Conservation (phyloP, 1,140 invertebrate genomes). For the Proctacanthus coquilletti region DNA sequence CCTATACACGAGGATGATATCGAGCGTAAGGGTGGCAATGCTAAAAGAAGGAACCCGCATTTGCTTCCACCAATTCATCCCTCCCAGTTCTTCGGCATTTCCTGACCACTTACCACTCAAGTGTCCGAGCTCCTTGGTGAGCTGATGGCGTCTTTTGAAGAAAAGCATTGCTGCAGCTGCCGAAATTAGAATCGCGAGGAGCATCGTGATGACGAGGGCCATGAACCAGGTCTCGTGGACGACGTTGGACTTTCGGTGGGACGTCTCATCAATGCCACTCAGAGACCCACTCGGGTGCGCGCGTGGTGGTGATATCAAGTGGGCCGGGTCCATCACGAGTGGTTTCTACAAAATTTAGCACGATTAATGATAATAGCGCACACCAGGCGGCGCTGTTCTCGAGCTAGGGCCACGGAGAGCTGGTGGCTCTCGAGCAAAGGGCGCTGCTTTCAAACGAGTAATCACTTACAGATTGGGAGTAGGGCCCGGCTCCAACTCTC, state of each 20-base stretch:
- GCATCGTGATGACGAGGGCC: constrained; percentile 42
- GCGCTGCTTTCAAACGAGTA: too few species aligned
- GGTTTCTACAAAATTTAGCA: constrained; percentile 15
- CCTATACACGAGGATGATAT: too few species aligned
- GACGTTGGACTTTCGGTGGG: constrained; percentile 29
- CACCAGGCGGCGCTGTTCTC: too few species aligned
- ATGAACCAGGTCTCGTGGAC: constrained; percentile 63
- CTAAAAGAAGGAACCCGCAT: too few species aligned
- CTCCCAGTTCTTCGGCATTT: too few species aligned
- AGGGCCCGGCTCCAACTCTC: constrained; percentile 49
- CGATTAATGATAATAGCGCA: background rate
- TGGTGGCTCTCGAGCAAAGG: too few species aligned
- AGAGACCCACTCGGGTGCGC: constrained; percentile 34
- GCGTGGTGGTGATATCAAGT: constrained; percentile 35
- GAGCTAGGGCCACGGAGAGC: background rate
- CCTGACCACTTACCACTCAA: constrained; percentile 23
- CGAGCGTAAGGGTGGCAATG: too few species aligned
- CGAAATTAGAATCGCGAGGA: constrained; percentile 46
- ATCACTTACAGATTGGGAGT: constrained; percentile 38
- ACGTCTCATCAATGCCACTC: constrained; percentile 17
- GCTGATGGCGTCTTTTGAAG: constrained; percentile 41
- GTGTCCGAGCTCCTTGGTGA: constrained; percentile 45
- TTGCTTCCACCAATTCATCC: too few species aligned
- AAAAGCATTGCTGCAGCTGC: constrained; percentile 46
- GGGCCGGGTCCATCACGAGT: constrained; percentile 43